Evolutionary conservation across 2,888 invertebrate species (phyloP), one percentile per base, ranked within the genome.

Genomic region (Hirudinaria manillensis): DNA sequence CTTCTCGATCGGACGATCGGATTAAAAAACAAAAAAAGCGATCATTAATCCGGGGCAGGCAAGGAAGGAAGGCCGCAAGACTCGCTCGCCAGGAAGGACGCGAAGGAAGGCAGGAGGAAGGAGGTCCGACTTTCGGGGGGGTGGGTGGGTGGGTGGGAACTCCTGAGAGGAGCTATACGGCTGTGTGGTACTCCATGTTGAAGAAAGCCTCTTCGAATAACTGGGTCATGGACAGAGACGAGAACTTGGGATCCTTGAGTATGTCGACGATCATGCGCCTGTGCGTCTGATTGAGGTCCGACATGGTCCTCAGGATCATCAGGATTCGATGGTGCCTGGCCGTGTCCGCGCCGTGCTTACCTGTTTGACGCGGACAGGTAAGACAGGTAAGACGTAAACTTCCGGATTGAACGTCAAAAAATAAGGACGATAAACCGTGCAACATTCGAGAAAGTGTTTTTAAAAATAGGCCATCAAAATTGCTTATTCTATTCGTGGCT

Each of bases 171-270:
- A 1, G 45, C 45, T 45, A 38, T 38, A 45, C 45, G 10, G 45
- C 45, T n/a, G n/a, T n/a, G n/a, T n/a, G n/a, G 13, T 45, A 45
- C 10, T 45, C 45, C 45, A 45, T 61, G 61, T 61, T 24, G 2
- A 68, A 16, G 16, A 68, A 68, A 16, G 36, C 32, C 36, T 68
- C 68, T 34, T 68, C 68, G n/a, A 32, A 68, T 6, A 68, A 32
- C 32, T 68, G 68, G n/a, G 68, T 24, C n/a, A 68, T 68, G 36
- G 68, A 10, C 21, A 68, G 68, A 61, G 61, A 61, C 10, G 61
- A 61, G 29, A 61, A 61, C 29, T 29, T 61, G 24, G 61, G 61
- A 61, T 61, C 29, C 34, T 24, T 34, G n/a, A 68, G 36, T 7
- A 68, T n/a, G 32, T 68, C 34, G 3, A 16, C 68, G 7, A 68